Base-by-base conservation (phyloP, 2,888 invertebrate genomes). In the Sinotaia quadrata region DNA sequence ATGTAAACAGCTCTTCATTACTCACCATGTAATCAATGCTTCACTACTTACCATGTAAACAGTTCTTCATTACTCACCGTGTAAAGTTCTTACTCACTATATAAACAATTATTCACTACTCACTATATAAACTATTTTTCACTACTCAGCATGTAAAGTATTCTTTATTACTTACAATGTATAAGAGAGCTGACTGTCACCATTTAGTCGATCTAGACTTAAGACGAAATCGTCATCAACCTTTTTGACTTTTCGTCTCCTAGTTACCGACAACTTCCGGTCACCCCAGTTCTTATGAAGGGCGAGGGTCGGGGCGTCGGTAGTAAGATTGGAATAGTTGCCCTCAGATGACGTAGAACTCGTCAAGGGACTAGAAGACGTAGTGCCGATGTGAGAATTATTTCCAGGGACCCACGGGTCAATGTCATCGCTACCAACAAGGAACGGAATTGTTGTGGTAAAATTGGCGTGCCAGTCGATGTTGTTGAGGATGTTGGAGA, bases 401-500 rank as follows among this genome's bases (percentile, higher is more conserved):
- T 41, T 12, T 12, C 41, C 41, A 18, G 41, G 41, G 18, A 12
- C 41, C 10, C 41, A 12, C 41, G 8, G n/a, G 27, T 5, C 24
- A 8, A 7, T 21, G 54, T 7, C 24, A 29, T 62, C 24, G 8
- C 21, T 15, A 10, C 52, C 49, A 27, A 54, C 15, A 37, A 56
- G 36, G 44, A 62, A 62, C 7, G 68, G 68, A 15, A 68, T 47
- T 18, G 33, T 37, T 36, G 63, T 51, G 34, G 62, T 47, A 51
- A 63, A 62, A 33, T 68, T 68, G 52, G 67, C 68, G 36, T 72
- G 68, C 75, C 75, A 75, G 34, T 68, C 69, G 41, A 72, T 68
- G 41, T 72, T 68, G 8, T 57, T 65, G 7, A 72, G 62, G 21
- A 75, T 52, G 18, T 70, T 63, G 12, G 72, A 66, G 37, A 75